These are phyloP conservation scores for Drosophila mimica DNA, from an alignment of 2,888 invertebrate species.

Conservation along the genomic window DNA sequence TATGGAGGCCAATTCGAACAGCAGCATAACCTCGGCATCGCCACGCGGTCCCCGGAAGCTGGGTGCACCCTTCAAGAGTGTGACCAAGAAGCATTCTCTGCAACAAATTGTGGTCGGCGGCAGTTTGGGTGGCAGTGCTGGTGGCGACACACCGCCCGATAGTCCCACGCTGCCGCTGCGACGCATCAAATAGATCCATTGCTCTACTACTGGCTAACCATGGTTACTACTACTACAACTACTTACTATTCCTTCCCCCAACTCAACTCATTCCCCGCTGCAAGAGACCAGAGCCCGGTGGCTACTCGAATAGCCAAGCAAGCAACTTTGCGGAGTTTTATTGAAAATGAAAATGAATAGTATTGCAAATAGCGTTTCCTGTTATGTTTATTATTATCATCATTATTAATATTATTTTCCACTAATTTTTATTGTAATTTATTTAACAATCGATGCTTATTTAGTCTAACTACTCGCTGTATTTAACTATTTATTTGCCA, in stretches of 20 bases:
- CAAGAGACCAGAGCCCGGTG: conserved; percentile 36
- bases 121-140: conserved; percentile 47
- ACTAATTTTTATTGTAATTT: conserved; percentile 59
- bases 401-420: conserved; percentile 11
- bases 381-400: conserved; percentile 54
- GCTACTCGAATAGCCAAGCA: conserved; percentile 30
- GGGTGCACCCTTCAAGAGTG: conserved; percentile 82
- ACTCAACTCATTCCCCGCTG: conserved; percentile 67
- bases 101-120: conserved; percentile 71
- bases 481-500: conserved; percentile 70
- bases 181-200: conserved; percentile 81
- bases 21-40: conserved; percentile 72
- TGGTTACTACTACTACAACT: conserved; percentile 23
- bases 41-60: conserved; percentile 83
- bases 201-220: conserved; percentile 12
- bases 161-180: conserved; percentile 84
- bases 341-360: conserved; percentile 69
- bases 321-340: conserved; percentile 55
- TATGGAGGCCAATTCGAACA: conserved; percentile 75
- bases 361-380: conserved; percentile 70
- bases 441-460: conserved; percentile 58
- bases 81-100: conserved; percentile 80
- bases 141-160: conserved; percentile 73
- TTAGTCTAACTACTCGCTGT: conserved; percentile 68
- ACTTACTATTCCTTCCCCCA: conserved; percentile 25